Evolutionary conservation across 2,113 vertebrate species (phyloP).

Genomic region (Aspiorhynchus laticeps): DNA sequence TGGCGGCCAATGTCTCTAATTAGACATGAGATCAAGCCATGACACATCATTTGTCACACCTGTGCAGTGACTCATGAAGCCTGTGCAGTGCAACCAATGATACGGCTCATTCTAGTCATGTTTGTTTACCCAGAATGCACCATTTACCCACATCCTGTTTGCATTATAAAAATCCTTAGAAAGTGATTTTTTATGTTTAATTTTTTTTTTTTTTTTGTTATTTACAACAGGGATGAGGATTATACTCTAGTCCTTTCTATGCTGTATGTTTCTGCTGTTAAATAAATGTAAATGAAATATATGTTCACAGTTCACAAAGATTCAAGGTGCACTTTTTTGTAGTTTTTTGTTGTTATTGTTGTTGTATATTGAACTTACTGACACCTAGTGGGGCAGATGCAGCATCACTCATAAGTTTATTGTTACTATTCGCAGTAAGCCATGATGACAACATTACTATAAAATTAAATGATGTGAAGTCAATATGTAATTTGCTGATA

Average conservation of each 20-base stretch:
- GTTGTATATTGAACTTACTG: background rate
- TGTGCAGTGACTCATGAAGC: conserved; percentile 53
- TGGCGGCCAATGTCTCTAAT: conserved; percentile 60
- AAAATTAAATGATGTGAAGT: too few species aligned
- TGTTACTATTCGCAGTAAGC: too few species aligned
- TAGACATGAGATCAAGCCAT: conserved; percentile 53
- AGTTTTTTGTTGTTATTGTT: background rate
- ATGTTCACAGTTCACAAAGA: background rate
- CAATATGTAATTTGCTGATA: too few species aligned
- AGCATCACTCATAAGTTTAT: background rate
- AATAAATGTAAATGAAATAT: background rate
- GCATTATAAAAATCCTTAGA: background rate
- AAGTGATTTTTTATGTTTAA: background rate
- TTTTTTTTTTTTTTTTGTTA: background rate
- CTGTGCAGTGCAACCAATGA: conserved; percentile 43
- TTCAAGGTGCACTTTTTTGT: background rate
- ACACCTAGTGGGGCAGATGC: background rate
- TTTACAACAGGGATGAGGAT: background rate
- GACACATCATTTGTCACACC: conserved; percentile 60
- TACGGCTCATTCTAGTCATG: conserved; percentile 11
- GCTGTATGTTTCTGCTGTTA: background rate
- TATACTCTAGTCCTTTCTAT: background rate
- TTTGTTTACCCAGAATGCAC: conserved; percentile 41
- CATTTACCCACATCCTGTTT: background rate
- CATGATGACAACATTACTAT: too few species aligned